phyloP scores from a whole-genome alignment of 2,888 invertebrate genomes.

The Apantesis nais region DNA sequence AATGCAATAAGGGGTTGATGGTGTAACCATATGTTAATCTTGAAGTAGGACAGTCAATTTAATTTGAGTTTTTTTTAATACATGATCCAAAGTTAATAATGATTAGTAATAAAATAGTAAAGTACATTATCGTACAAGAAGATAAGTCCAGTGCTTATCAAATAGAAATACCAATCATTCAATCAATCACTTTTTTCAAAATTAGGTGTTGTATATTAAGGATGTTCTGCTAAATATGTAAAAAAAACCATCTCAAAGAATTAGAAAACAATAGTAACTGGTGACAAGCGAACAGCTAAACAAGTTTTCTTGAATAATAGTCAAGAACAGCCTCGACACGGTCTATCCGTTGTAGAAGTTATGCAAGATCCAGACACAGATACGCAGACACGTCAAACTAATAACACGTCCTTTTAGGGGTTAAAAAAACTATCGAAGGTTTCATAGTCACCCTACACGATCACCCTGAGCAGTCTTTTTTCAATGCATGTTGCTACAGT shows the following conservation, averaged over 20 bases:
- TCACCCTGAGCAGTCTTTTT: neutral
- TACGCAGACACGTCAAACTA: neutral
- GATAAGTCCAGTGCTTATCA: too few relatives aligned
- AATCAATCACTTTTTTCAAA: too few relatives aligned
- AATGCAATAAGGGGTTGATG: slow-evolving; percentile 57
- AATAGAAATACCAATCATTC: too few relatives aligned
- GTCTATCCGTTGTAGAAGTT: too few relatives aligned
- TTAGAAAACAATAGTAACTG: too few relatives aligned
- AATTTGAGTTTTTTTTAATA: neutral
- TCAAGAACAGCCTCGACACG: neutral
- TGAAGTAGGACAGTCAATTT: neutral
- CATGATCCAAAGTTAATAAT: neutral
- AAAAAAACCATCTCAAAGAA: neutral
- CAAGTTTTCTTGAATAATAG: neutral
- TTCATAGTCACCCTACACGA: slow-evolving; percentile 13
- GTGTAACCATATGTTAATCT: slow-evolving; percentile 26
- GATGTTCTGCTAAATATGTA: too few relatives aligned
- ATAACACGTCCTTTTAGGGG: too few relatives aligned
- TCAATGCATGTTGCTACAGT: slow-evolving; percentile 8
- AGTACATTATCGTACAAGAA: too few relatives aligned
- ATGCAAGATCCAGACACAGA: too few relatives aligned
- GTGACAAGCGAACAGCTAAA: neutral
- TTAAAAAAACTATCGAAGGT: neutral
- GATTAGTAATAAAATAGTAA: neutral
- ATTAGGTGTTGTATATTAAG: too few relatives aligned